A percentile compares a stretch with the other conserved stretches of the same genome.
phyloP scores from a whole-genome alignment of 2,113 vertebrate genomes.

The Pelodiscus sinensis region DNA sequence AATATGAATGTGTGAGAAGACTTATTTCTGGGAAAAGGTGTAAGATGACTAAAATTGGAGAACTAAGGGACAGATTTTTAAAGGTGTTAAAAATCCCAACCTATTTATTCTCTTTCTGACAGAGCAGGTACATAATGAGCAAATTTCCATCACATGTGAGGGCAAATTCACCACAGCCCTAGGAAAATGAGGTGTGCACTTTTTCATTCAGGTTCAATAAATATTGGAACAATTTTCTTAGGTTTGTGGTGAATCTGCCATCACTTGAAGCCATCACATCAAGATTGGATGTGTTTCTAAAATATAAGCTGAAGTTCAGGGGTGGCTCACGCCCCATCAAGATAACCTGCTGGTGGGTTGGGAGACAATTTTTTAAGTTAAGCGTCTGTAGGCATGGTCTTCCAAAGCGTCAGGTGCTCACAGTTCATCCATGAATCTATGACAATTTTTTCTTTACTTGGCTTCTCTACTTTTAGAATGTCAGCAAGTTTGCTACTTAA shows the following conservation, averaged over 20 bases:
- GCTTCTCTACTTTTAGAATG: neutral
- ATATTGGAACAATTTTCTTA: neutral
- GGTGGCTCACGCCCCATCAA: neutral
- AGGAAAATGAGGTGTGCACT: neutral
- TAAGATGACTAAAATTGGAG: neutral
- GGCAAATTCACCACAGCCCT: neutral
- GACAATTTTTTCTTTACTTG: neutral
- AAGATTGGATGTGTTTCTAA: neutral
- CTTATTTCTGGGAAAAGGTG: neutral
- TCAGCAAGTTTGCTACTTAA: neutral
- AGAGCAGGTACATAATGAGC: neutral
- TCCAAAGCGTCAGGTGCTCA: no score
- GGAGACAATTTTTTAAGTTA: no score
- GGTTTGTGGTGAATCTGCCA: neutral
- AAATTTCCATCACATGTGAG: neutral
- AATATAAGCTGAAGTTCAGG: neutral
- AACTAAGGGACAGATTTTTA: neutral
- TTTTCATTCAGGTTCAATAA: neutral
- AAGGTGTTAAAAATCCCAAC: neutral
- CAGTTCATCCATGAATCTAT: neutral
- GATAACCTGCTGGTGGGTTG: no score
- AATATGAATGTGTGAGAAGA: rapidly evolving
- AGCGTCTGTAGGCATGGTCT: no score
- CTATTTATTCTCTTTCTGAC: neutral
- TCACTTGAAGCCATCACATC: neutral